These are phyloP conservation scores for Sebastes steindachneri DNA, from an alignment of 2,797 vertebrate genomes.

Conservation along the genomic window DNA sequence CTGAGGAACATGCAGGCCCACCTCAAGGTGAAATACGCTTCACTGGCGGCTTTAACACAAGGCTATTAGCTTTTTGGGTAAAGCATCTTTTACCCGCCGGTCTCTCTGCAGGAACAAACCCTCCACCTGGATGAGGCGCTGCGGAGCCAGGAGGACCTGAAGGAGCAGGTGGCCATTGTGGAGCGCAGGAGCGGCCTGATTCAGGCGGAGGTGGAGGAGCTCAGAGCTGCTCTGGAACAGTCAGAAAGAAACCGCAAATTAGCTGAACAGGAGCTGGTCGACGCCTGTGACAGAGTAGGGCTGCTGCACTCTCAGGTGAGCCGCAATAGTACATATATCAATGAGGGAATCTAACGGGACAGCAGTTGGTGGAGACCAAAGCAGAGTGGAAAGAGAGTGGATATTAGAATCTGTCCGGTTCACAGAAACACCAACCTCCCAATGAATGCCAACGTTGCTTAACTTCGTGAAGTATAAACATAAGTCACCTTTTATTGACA, in stretches of 20 bases:
- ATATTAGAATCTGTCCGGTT: not conserved
- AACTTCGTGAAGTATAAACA: not conserved
- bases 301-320: slow-evolving; percentile 83
- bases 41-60: not conserved
- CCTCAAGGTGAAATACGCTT: slow-evolving; percentile 80
- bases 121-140: slow-evolving; percentile 85
- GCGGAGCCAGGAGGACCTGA: slow-evolving; percentile 85
- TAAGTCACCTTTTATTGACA: not conserved
- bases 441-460: not conserved
- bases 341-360: not conserved
- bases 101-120: slow-evolving; percentile 68
- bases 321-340: not conserved
- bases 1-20: slow-evolving; percentile 84
- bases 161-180: slow-evolving; percentile 84
- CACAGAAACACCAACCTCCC: not conserved
- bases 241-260: slow-evolving; percentile 83
- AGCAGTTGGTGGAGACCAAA: not conserved
- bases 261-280: slow-evolving; percentile 86
- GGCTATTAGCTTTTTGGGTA: not conserved
- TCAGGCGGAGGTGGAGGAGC: slow-evolving; percentile 86
- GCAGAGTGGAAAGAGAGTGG: not conserved
- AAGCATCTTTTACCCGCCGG: not conserved
- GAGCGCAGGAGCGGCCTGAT: slow-evolving; percentile 85
- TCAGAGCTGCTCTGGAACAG: slow-evolving; percentile 86
- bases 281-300: slow-evolving; percentile 82